A percentile compares a stretch with the other conserved stretches of the same genome.
Conservation (phyloP, 2,888 invertebrate genomes). For the Boloria selene region DNA sequence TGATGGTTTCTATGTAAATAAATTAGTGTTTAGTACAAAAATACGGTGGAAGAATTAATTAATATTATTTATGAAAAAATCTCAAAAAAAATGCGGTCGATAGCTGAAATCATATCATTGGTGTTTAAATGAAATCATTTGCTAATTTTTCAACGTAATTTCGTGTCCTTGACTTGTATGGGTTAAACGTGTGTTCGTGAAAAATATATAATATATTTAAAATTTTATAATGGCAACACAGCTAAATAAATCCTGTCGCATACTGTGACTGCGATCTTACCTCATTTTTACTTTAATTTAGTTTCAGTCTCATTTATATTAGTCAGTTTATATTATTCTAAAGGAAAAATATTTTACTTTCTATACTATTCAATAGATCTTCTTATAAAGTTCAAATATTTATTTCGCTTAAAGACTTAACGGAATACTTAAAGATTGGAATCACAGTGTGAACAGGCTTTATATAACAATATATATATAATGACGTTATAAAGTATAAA, state of each 20-base stretch:
- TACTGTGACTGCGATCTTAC: background rate
- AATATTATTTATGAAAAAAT: slow-evolving; percentile 40
- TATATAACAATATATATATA: slow-evolving; percentile 30
- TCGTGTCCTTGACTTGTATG: slow-evolving; percentile 38
- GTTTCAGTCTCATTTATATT: background rate
- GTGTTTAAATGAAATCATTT: slow-evolving; percentile 33
- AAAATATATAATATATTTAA: slow-evolving; percentile 31
- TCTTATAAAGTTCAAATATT: background rate
- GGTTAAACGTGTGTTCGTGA: slow-evolving; percentile 39
- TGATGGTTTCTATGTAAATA: slow-evolving; percentile 71
- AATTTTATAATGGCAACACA: slow-evolving; percentile 37
- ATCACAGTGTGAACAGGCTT: slow-evolving; percentile 5
- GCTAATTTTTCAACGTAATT: slow-evolving; percentile 33
- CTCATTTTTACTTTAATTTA: background rate
- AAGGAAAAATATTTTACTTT: background rate
- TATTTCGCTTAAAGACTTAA: background rate
- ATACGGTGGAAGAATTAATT: slow-evolving; percentile 64
- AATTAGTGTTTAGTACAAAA: slow-evolving; percentile 76
- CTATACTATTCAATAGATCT: background rate
- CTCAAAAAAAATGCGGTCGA: slow-evolving; percentile 36
- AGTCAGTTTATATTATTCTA: background rate
- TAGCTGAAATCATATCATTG: slow-evolving; percentile 44
- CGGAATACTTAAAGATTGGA: background rate
- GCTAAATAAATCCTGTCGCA: slow-evolving; percentile 12
- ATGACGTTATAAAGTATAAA: slow-evolving; percentile 29